Percentiles rank a stretch among this genome's conserved stretches.
Conservation (phyloP, 2,888 invertebrate species). For the Osedax frankpressi region DNA sequence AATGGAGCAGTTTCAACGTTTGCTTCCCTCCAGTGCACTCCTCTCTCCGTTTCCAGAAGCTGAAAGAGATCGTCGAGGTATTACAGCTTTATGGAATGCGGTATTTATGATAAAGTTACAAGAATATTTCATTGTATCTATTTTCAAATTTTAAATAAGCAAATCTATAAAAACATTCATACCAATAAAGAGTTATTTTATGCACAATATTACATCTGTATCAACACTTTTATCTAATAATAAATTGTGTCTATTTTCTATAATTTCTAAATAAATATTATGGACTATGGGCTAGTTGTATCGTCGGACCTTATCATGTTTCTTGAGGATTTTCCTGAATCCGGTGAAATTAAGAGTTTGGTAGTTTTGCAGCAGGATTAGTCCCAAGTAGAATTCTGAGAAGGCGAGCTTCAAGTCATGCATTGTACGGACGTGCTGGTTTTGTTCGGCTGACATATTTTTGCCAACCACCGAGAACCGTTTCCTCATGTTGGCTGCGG, state of each 20-base stretch:
- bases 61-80: conserved; percentile 26
- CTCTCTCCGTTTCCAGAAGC: conserved; percentile 59
- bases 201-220: no score
- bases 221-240: no score
- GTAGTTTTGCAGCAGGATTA: conserved; percentile 91
- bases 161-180: no score
- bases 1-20: conserved; percentile 87
- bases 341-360: conserved; percentile 96
- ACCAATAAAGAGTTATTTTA: no score
- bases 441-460: neutral
- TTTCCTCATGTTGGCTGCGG: neutral
- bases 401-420: conserved; percentile 91
- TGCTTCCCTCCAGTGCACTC: conserved; percentile 79
- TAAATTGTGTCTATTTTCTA: no score
- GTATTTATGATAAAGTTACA: neutral
- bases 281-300: no score
- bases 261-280: no score
- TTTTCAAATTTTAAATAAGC: neutral
- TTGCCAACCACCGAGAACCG: neutral
- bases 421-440: conserved; percentile 24
- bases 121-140: neutral
- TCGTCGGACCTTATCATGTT: conserved; percentile 84
- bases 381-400: conserved; percentile 91
- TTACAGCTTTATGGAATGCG: no score
- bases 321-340: conserved; percentile 95